Base-by-base conservation (phyloP, 2,113 vertebrate species). In the Cebus imitator region DNA sequence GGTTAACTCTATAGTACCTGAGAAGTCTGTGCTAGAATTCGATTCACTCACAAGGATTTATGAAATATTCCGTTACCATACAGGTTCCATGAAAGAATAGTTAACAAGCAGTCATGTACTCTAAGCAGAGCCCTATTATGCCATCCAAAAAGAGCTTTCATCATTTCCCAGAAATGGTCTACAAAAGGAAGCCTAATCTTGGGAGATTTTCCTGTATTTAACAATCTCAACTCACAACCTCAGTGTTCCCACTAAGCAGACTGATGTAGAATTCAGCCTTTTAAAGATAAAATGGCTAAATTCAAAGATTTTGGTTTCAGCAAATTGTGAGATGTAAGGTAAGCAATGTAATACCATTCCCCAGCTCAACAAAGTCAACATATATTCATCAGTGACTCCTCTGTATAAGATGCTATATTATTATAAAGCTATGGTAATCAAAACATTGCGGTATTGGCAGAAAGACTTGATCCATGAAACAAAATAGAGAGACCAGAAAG, bases 31-130 rank as follows among this genome's bases (percentile, higher is more conserved):
- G 32, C 57, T 96, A 80, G 45, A 81, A 72, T 81, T 75, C 88
- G 32, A 57, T 52, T 91, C 85, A 55, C 80, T 94, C 58, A 72
- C 55, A 64, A 92, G 90, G 83, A 83, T 87, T 93, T 75, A 85
- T 37, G 73, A 95, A 95, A 86, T 64, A 89, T 66, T 75, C 87
- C 12, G n/a, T 92, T 87, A 90, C n/a, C 61, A 93, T 0, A 64
- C 17, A 58, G 35, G 21, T 66, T 66, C 79, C 66, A 84, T 23
- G 17, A 68, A 78, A 79, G 66, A 97, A 93, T 12, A 30, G 83
- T 27, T 50, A 87, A 66, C 1, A 64, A 66, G 52, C 57, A 11
- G 55, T 58, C 16, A 37, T 20, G 20, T 23, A 20, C 25, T 32
- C 68, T 86, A 61, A 58, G 87, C n/a, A 68, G 16, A 11, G 43